Evolutionary conservation across 2,888 invertebrate genomes (phyloP).

Genomic region (Drosophila longiperda): DNA sequence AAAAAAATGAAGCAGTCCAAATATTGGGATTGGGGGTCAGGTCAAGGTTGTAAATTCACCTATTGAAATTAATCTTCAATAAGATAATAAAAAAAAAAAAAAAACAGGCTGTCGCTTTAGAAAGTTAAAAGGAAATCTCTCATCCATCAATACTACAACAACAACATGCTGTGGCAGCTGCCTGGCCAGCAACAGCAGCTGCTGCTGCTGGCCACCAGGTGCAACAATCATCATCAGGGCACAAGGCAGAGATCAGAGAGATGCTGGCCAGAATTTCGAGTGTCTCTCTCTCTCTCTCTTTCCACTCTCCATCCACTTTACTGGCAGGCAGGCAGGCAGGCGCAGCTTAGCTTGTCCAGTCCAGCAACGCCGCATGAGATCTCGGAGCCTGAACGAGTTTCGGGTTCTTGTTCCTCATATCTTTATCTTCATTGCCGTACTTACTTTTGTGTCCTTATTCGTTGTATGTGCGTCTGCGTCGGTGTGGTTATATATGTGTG

Average conservation of each 20-base stretch:
- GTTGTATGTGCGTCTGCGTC: conserved; percentile 22
- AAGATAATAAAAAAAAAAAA: not conserved
- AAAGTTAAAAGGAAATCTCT: conserved; percentile 63
- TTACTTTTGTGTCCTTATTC: conserved; percentile 76
- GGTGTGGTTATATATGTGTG: not conserved
- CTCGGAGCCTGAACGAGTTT: conserved; percentile 64
- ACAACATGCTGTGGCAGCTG: conserved; percentile 47
- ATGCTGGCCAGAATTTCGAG: conserved; percentile 51
- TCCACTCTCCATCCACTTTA: not conserved
- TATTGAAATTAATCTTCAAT: not conserved
- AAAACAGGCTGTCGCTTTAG: conserved; percentile 43
- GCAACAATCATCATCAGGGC: conserved; percentile 63
- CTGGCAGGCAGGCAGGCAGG: conserved; percentile 16
- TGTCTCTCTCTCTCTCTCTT: conserved; percentile 10
- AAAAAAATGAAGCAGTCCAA: too few species aligned
- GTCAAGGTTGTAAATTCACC: not conserved
- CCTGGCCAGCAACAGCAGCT: conserved; percentile 47
- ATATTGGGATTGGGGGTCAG: not conserved
- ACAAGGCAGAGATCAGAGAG: conserved; percentile 17
- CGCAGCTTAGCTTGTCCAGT: conserved; percentile 18
- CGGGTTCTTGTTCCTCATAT: conserved; percentile 30
- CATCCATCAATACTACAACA: conserved; percentile 55
- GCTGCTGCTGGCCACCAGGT: conserved; percentile 66
- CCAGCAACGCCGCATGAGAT: conserved; percentile 57
- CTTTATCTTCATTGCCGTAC: conserved; percentile 48